Percentiles rank a stretch among this genome's conserved stretches.
Evolutionary conservation across 2,113 vertebrate species (phyloP).

Genomic region (Trematomus loennbergii): DNA sequence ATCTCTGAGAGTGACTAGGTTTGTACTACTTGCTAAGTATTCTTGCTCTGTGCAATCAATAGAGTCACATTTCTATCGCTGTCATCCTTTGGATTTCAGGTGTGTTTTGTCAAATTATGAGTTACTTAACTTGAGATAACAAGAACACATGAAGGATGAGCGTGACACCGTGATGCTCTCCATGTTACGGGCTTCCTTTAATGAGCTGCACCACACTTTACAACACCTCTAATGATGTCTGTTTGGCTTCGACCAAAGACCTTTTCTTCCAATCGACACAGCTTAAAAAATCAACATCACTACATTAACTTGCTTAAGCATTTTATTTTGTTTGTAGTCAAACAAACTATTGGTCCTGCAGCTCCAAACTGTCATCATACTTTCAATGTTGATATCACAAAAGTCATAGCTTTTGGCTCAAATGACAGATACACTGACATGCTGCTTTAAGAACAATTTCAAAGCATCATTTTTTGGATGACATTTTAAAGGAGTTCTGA

Average conservation of each 20-base stretch:
- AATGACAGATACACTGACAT: neutral
- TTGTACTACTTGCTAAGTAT: neutral
- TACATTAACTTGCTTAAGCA: slow-evolving; percentile 34
- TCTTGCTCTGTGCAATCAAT: too few relatives aligned
- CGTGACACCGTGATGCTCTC: slow-evolving; percentile 1
- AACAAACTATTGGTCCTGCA: neutral
- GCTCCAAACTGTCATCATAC: neutral
- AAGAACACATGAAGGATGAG: slow-evolving; percentile 9
- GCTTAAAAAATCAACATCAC: slow-evolving; percentile 39
- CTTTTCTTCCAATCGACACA: slow-evolving; percentile 45
- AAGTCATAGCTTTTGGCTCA: neutral
- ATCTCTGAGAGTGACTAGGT: neutral
- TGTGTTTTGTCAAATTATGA: slow-evolving; percentile 3
- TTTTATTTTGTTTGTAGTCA: neutral
- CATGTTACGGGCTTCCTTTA: slow-evolving; percentile 9
- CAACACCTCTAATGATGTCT: slow-evolving; percentile 17
- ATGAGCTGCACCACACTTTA: slow-evolving; percentile 20
- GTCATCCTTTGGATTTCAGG: neutral
- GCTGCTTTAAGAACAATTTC: neutral
- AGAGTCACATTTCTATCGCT: neutral
- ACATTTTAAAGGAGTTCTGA: neutral
- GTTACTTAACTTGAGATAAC: slow-evolving; percentile 15
- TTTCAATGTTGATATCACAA: neutral
- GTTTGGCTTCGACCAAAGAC: slow-evolving; percentile 22
- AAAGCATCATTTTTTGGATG: neutral